Base-by-base conservation (phyloP, 2,113 vertebrate genomes). In the Ochotona princeps region DNA sequence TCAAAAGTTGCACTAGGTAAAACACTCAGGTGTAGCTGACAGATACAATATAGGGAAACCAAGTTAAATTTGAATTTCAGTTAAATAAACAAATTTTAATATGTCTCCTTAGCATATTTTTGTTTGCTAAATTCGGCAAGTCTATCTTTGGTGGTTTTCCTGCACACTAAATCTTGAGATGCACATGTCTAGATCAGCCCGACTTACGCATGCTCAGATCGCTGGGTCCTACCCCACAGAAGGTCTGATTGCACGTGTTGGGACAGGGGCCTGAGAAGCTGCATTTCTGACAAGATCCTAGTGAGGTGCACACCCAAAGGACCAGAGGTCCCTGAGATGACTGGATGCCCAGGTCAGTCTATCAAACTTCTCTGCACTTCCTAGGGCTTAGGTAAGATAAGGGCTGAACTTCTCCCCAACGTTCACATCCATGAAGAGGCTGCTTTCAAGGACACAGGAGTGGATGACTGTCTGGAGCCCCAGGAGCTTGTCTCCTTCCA, bases 61-160 rank as follows among this genome's bases (percentile, higher is more conserved):
- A 35, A 63, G 38, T 75, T 79, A 65, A 85, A 92, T 80, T 76
- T 72, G 44, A 86, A 76, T 87, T 89, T 79, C 20, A 73, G 21
- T 54, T 61, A 67, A 87, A 67, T 18, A 69, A 47, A 82, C 18
- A 44, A 12, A 4, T 38, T 65, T 47, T n/a, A 89, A 20, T 30
- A 26, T 86, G 26, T 38, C n/a, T 47, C 51, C 9, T 32, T 57
- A 51, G 4, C 25, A 15, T 15, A 82, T 54, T 81, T 88, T 87
- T 74, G 54, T 72, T 92, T 83, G 66, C 38, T 78, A 60, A 83
- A 67, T 80, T 70, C 57, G n/a, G 35, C 5, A 66, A 32, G 0
- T 6, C 0, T 28, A 18, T 54, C 28, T 72, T 87, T 67, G 49
- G 47, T 76, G 17, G 73, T 20, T 38, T 83, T 93, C 72, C 49